Base-by-base conservation (phyloP, 2,113 vertebrate species). In the Sisor rabdophorus region DNA sequence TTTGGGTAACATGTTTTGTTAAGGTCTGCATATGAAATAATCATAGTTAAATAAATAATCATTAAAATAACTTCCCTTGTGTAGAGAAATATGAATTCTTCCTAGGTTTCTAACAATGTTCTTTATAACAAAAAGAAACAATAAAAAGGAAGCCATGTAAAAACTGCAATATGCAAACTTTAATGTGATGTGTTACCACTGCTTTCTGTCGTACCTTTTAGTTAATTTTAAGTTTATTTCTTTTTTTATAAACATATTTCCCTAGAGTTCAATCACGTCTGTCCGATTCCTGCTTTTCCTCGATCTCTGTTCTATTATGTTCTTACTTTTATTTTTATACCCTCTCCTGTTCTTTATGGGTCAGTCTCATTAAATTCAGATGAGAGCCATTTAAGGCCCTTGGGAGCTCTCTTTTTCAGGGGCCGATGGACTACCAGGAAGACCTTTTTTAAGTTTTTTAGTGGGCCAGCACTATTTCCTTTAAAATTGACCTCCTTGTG, bases 121-220 rank as follows among this genome's bases (percentile, higher is more conserved):
- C 26, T 24, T 60, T 36, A 9, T 44, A 69, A 50, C 22, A 61
- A 22, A 17, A 36, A 67, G 9, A 13, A 24, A 24, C 5, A 22
- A 58, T 55, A 48, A 36, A 44, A 79, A 82, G n/a, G 36, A 79
- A 82, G 77, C 81, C 77, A 82, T 82, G 67, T 69, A 50, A 79
- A 65, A 74, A 60, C 13, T 61, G 22, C 76, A 65, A 54, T 73
- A 78, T 78, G 77, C 77, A 73, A 78, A 73, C 77, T 72, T 73
- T 78, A 78, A 73, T 73, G 69, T 78, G 53, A 73, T 78, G 59
- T 78, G 73, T 82, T 76, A 79, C 80, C 80, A 79, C 50, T 22
- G 58, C 50, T 72, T 24, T 54, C 48, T 70, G 32, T 50, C 44
- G 22, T 58, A 40, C 7, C 48, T 76, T 48, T 20, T 58, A 36